Percentiles rank a stretch among this genome's conserved stretches.
These are phyloP conservation scores for Marronus borbonicus DNA, from an alignment of 2,888 invertebrate genomes.

Conservation along the genomic window DNA sequence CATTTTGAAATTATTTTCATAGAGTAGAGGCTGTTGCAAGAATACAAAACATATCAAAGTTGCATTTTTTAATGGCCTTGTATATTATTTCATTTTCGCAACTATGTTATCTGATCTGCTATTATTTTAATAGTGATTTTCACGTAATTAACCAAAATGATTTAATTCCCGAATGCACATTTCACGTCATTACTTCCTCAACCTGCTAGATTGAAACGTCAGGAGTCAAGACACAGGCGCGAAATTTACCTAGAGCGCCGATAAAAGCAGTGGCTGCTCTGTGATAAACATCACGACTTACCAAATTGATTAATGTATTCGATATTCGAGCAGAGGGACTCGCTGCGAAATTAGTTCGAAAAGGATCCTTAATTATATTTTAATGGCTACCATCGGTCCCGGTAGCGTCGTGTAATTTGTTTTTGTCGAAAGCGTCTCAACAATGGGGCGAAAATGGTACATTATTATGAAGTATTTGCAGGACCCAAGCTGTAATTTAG, in stretches of 20 bases:
- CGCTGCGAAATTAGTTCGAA: constrained; percentile 25
- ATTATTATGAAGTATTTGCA: constrained; percentile 32
- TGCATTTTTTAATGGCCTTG: too few species aligned
- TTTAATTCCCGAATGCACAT: too few species aligned
- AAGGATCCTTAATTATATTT: constrained; percentile 36
- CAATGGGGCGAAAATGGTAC: constrained; percentile 23
- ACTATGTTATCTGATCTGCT: too few species aligned
- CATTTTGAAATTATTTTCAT: too few species aligned
- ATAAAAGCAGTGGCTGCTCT: constrained; percentile 9
- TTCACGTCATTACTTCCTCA: not conserved
- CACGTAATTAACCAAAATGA: not conserved
- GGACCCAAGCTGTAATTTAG: constrained; percentile 14
- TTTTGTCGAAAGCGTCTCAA: constrained; percentile 31
- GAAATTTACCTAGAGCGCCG: constrained; percentile 24
- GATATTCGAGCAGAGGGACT: constrained; percentile 24
- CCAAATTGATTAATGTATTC: constrained; percentile 36
- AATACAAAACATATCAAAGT: too few species aligned
- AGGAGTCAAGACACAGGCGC: not conserved
- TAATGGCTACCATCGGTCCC: constrained; percentile 22
- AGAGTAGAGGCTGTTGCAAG: too few species aligned
- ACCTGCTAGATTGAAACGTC: constrained; percentile 1
- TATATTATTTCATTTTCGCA: too few species aligned
- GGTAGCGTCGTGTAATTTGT: constrained; percentile 18
- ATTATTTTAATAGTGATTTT: not conserved
- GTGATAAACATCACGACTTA: constrained; percentile 5